Percentiles rank a stretch among this genome's conserved stretches.
Conservation (phyloP, 2,113 vertebrate species). For the Glaucidium brasilianum region DNA sequence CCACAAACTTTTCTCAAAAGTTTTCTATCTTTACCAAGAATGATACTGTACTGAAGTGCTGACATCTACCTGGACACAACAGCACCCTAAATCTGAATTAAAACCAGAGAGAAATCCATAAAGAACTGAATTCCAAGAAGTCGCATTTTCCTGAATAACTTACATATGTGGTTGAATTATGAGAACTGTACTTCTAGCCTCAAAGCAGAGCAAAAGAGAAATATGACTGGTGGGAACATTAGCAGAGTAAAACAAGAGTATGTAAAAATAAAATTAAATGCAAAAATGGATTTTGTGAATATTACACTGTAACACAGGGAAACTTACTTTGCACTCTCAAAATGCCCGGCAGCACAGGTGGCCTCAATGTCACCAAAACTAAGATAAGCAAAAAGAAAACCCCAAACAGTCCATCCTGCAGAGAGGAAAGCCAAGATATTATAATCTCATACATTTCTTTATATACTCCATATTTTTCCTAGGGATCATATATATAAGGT, state of each 20-base stretch:
- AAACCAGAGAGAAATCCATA: neutral
- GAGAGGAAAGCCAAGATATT: neutral
- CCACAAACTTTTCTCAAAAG: too few relatives aligned
- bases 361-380: neutral
- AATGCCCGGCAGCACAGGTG: neutral
- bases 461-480: neutral
- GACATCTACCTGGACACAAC: neutral
- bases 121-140: neutral
- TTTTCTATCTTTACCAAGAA: neutral
- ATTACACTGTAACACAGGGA: neutral
- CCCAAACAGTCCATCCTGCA: neutral
- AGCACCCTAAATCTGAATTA: neutral
- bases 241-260: neutral
- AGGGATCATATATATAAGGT: neutral
- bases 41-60: neutral
- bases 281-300: neutral
- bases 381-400: neutral
- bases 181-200: neutral
- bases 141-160: neutral
- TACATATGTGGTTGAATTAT: neutral
- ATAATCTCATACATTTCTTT: neutral
- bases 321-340: neutral
- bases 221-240: rapidly evolving
- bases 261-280: neutral
- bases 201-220: neutral